These are phyloP conservation scores for Dicentrarchus labrax DNA, from an alignment of 2,113 vertebrate genomes.

Conservation along the genomic window DNA sequence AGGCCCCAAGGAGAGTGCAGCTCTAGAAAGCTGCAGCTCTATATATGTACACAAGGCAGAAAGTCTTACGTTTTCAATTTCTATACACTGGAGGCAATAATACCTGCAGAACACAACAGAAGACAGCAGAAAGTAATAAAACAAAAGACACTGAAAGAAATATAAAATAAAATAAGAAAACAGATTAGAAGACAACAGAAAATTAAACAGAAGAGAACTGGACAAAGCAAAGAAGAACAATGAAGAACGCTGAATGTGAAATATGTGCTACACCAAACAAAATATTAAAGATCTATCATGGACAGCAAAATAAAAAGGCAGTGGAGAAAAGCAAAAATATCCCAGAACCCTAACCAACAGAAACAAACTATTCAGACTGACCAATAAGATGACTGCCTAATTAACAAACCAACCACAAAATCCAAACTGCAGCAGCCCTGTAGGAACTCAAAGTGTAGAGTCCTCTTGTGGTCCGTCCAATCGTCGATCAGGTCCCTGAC, in stretches of 20 bases:
- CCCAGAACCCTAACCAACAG: conserved; percentile 36
- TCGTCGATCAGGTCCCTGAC: conserved; percentile 62
- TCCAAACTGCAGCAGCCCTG: conserved; percentile 77
- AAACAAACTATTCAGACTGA: conserved; percentile 29
- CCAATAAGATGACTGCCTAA: conserved; percentile 36
- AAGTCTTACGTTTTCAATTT: conserved; percentile 64
- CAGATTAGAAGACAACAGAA: not conserved
- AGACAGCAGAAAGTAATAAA: conserved; percentile 26
- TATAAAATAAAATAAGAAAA: not conserved
- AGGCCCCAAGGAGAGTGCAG: conserved; percentile 64
- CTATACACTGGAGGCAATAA: conserved; percentile 70
- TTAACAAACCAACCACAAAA: conserved; percentile 58
- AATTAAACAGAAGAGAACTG: not conserved
- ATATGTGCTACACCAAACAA: conserved; percentile 48
- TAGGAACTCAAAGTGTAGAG: conserved; percentile 48
- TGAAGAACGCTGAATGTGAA: conserved; percentile 14
- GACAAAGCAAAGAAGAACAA: conserved; percentile 10
- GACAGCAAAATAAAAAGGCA: conserved; percentile 42
- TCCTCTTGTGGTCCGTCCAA: conserved; percentile 58
- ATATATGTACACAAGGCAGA: conserved; percentile 80
- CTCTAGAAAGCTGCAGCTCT: conserved; percentile 63
- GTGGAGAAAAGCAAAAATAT: conserved; percentile 34
- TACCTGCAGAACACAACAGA: conserved; percentile 42
- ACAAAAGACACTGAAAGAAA: conserved; percentile 9
- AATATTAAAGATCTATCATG: conserved; percentile 30